Percentiles rank a stretch among this genome's conserved stretches.
phyloP scores from a whole-genome alignment of 2,797 vertebrate genomes.

The Myotis planiceps region DNA sequence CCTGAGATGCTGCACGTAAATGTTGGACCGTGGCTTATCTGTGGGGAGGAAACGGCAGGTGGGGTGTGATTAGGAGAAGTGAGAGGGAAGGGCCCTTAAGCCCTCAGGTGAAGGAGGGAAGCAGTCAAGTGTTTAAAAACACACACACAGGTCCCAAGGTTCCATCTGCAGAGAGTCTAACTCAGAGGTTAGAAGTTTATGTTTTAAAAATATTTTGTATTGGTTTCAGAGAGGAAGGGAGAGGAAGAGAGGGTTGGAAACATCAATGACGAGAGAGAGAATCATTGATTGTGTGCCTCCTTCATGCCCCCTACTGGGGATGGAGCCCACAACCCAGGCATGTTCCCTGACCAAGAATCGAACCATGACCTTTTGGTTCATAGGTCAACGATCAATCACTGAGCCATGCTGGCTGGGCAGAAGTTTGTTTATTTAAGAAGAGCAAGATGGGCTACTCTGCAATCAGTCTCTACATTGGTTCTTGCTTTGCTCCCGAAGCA shows the following conservation, averaged over 20 bases:
- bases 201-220: neutral
- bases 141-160: neutral
- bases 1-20: conserved; percentile 88
- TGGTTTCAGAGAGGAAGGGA: too few species aligned
- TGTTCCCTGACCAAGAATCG: too few species aligned
- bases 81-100: neutral
- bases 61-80: neutral
- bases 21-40: conserved; percentile 91
- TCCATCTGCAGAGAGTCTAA: neutral
- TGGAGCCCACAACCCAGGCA: too few species aligned
- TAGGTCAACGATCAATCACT: too few species aligned
- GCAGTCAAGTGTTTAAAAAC: neutral
- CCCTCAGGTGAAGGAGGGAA: neutral
- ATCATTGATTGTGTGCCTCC: too few species aligned
- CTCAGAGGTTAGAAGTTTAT: neutral
- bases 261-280: too few species aligned
- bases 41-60: neutral
- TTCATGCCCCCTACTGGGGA: too few species aligned
- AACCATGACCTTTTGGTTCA: too few species aligned
- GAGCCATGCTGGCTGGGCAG: neutral
- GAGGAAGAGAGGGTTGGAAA: too few species aligned
- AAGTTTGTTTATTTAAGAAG: neutral
- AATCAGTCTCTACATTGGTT: neutral
- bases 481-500: neutral
- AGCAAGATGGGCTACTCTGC: neutral